Base-by-base conservation (phyloP, 2,888 invertebrate genomes). In the Drosophila subsilvestris region DNA sequence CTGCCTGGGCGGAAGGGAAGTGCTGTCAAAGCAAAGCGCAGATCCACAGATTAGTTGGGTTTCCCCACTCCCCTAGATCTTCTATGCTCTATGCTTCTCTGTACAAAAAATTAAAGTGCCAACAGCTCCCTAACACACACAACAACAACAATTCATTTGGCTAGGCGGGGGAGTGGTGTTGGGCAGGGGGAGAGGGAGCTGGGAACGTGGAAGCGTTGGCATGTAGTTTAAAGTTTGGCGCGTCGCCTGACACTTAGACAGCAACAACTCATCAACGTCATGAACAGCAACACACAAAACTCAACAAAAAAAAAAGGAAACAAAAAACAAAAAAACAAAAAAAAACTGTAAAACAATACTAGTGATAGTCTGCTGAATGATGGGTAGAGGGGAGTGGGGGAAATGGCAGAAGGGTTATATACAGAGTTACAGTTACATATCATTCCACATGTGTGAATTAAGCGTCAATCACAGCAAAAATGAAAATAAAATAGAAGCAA, bases 241-340 rank as follows among this genome's bases (percentile, higher is more conserved):
- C 87, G 87, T 88, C 85, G 79, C 79, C 69, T 87, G 85, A 85
- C 85, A 88, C 87, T 88, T 88, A 85, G 85, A 86, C 85, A 85
- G 85, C 86, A 87, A 85, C 89, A 87, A 86, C 85, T 89, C 85
- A 89, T 89, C 88, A 86, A 89, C 88, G 85, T 85, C 85, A 85
- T 62, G 68, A 76, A 63, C 84, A 88, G 75, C 51, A 63, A 54
- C 32, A 54, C 44, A 49, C 27, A 45, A 42, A 62, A 63, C 18
- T 18, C 25, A 53, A 48, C 25, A 43, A 45, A 58, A 62, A 60
- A 50, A 58, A 77, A 76, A n/a, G 58, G 42, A 62, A 59, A 54
- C 55, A 67, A 79, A n/a, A n/a, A n/a, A n/a, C n/a, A 58, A 62
- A 60, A 50, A 58, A 77, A 76, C 12, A 82, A 63, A 74, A 77